Evolutionary conservation across 2,797 vertebrate genomes (phyloP), one percentile per base, ranked within the genome.

Genomic region (Etheostoma nigrum): DNA sequence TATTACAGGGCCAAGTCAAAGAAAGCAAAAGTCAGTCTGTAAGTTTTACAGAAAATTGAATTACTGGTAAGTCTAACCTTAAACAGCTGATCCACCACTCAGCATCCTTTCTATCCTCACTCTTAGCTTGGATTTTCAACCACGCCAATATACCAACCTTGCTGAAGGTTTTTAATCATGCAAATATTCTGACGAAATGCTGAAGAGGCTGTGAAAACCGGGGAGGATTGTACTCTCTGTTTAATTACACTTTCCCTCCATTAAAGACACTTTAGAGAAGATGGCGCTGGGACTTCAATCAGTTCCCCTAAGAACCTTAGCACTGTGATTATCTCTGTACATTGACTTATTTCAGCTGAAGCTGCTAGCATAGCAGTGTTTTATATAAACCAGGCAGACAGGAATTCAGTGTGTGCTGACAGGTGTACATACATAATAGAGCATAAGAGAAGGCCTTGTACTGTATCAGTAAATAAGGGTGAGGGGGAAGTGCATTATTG

Each of bases 171-270:
- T 84, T 53, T 42, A 51, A 75, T 60, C 58, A 42, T 40, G 30
- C n/a, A 44, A 55, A 59, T 23, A 75, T 47, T 78, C 49, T 67
- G 58, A 63, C 61, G 69, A 72, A 64, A 44, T 42, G 52, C 68
- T 53, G 70, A 67, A 55, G 58, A 74, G 30, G 30, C 54, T 2
- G 18, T 57, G 61, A 44, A 67, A 81, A 78, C 74, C 80, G 74
- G 74, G 4, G 60, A 74, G 80, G 51, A 74, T 19, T 76, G 44
- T 30, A 45, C 76, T 72, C 61, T 71, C 65, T 47, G 52, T 87
- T 68, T 93, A 92, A 93, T 92, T 87, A 92, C 81, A 87, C 72
- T 76, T 81, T 63, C 47, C 48, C 52, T 82, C 69, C 70, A 88
- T 87, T 91, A 84, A 74, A 85, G 61, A 77, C 59, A 60, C 76